A percentile compares a stretch with the other conserved stretches of the same genome.
Conservation (phyloP, 2,797 vertebrate genomes). For the Pseudotriccus pelzelni region DNA sequence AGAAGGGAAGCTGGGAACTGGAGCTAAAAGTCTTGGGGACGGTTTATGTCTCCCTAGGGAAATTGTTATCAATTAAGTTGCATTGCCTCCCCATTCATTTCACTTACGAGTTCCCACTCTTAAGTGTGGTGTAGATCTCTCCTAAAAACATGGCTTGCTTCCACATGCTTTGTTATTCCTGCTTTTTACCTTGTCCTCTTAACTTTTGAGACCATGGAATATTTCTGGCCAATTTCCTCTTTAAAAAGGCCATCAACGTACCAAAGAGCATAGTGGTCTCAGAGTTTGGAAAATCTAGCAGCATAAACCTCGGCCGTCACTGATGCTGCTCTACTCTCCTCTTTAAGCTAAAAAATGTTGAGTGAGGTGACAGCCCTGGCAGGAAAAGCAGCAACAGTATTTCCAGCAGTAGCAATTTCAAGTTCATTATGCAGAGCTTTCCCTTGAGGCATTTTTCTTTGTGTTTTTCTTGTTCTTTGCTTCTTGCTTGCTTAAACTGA, state of each 20-base stretch:
- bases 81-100: background rate
- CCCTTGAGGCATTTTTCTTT: conserved; percentile 58
- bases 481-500: conserved; percentile 64
- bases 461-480: conserved; percentile 52
- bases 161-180: background rate
- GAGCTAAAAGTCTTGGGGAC: background rate
- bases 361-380: conserved; percentile 39
- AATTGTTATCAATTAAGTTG: background rate
- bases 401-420: conserved; percentile 60
- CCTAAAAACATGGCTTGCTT: background rate
- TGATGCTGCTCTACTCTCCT: background rate
- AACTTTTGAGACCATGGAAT: background rate
- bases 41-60: background rate
- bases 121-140: background rate
- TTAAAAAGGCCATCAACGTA: background rate
- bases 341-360: conserved; percentile 35
- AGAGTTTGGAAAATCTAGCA: background rate
- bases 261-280: background rate
- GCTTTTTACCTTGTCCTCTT: background rate
- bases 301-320: background rate
- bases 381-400: conserved; percentile 36
- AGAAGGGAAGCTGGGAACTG: background rate
- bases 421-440: conserved; percentile 59
- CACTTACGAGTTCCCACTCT: background rate
- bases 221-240: background rate